These are phyloP conservation scores for Invenusta paracnida DNA, from an alignment of 2,888 invertebrate genomes.

Conservation along the genomic window DNA sequence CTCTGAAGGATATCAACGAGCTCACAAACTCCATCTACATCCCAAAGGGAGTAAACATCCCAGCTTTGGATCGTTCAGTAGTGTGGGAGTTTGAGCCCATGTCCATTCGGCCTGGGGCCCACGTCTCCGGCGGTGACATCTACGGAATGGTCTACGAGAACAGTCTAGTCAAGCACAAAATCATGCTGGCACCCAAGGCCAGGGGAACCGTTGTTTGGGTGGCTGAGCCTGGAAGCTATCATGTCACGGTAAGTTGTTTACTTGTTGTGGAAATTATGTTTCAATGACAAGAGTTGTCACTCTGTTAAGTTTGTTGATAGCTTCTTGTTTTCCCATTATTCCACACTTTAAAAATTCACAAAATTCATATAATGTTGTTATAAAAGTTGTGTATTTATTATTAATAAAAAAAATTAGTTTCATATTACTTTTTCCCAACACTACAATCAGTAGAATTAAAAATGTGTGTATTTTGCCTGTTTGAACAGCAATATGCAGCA, in stretches of 20 bases:
- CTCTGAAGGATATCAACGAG: conserved; percentile 86
- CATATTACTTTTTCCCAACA: too few species aligned
- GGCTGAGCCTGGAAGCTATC: conserved; percentile 85
- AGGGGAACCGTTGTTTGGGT: conserved; percentile 93
- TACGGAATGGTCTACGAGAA: conserved; percentile 94
- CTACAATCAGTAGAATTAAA: too few species aligned
- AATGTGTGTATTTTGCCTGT: too few species aligned
- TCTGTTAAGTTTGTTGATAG: too few species aligned
- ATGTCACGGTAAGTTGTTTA: conserved; percentile 72
- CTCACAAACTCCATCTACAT: conserved; percentile 94
- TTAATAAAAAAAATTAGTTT: too few species aligned
- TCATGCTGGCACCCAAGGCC: conserved; percentile 85
- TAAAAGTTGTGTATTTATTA: too few species aligned
- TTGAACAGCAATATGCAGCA: too few species aligned
- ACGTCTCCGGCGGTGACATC: conserved; percentile 95
- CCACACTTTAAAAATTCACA: too few species aligned
- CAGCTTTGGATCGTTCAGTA: conserved; percentile 74
- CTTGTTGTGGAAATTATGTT: too few species aligned
- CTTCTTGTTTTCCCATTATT: too few species aligned
- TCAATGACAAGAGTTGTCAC: too few species aligned
- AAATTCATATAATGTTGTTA: too few species aligned
- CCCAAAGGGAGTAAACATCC: conserved; percentile 94
- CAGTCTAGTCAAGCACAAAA: conserved; percentile 90
- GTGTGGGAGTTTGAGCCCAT: conserved; percentile 86
- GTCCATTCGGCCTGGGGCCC: conserved; percentile 74